A percentile compares a stretch with the other conserved stretches of the same genome.
Evolutionary conservation across 2,888 invertebrate genomes (phyloP).

Genomic region (Limnephilus marmoratus): DNA sequence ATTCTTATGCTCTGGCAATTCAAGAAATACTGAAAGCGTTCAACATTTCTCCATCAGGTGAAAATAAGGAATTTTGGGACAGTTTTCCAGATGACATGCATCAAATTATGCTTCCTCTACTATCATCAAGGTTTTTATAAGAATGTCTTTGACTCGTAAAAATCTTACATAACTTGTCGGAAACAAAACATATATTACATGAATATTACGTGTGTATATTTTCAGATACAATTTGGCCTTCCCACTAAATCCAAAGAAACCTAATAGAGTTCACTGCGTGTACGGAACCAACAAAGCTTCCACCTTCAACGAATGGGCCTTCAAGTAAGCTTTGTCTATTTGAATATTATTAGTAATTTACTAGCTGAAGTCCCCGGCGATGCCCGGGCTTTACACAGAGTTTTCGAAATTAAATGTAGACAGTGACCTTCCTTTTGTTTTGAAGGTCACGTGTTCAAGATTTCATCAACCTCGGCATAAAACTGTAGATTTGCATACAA

Average conservation of each 20-base stretch:
- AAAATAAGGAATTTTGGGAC: constrained; percentile 82
- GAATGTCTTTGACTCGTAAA: not conserved
- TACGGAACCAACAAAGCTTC: constrained; percentile 83
- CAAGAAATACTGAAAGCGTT: constrained; percentile 87
- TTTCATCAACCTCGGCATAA: too few species aligned
- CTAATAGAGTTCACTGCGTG: constrained; percentile 77
- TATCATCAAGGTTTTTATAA: constrained; percentile 81
- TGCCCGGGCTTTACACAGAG: too few species aligned
- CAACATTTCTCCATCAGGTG: constrained; percentile 82
- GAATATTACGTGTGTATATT: not conserved
- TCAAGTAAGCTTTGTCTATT: constrained; percentile 73
- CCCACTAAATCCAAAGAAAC: constrained; percentile 74
- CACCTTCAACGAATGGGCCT: constrained; percentile 86
- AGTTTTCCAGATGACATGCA: constrained; percentile 84
- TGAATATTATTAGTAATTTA: not conserved
- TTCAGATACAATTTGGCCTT: constrained; percentile 75
- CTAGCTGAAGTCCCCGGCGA: too few species aligned
- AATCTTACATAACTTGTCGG: not conserved
- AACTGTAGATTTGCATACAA: too few species aligned
- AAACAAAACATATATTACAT: not conserved
- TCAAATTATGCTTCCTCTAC: constrained; percentile 85
- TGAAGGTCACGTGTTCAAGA: too few species aligned
- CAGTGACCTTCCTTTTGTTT: too few species aligned
- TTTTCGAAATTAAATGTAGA: too few species aligned
- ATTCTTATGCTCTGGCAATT: constrained; percentile 88